These are phyloP conservation scores for Reticulitermes speratus DNA, from an alignment of 1,140 invertebrate genomes.

Conservation along the genomic window DNA sequence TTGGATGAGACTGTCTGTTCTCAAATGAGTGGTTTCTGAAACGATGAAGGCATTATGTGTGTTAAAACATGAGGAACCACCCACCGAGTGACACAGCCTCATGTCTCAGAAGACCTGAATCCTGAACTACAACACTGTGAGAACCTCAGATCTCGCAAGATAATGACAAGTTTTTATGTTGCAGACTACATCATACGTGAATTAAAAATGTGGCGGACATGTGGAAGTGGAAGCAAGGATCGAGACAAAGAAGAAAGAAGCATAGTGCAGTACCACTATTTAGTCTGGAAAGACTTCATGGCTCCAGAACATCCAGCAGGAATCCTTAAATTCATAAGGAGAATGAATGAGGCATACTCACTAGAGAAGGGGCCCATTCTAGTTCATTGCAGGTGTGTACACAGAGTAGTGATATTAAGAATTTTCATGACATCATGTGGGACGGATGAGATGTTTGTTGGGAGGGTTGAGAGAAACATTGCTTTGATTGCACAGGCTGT, in stretches of 20 bases:
- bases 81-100: too few relatives aligned
- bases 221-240: constrained; percentile 42
- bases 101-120: too few relatives aligned
- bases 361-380: constrained; percentile 79
- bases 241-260: constrained; percentile 64
- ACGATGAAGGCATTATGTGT: too few relatives aligned
- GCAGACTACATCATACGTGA: constrained; percentile 81
- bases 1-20: too few relatives aligned
- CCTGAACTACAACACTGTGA: too few relatives aligned
- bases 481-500: background rate
- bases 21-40: too few relatives aligned
- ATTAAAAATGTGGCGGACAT: constrained; percentile 61
- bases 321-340: constrained; percentile 85
- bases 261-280: constrained; percentile 91
- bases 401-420: too few relatives aligned
- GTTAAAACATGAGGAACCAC: too few relatives aligned
- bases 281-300: constrained; percentile 93
- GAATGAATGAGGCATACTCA: constrained; percentile 85
- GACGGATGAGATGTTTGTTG: background rate
- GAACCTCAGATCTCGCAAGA: too few relatives aligned
- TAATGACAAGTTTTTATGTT: constrained; percentile 36
- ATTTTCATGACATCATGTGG: background rate
- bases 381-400: constrained; percentile 76
- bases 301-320: constrained; percentile 89
- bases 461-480: background rate